These are phyloP conservation scores for Eulemur macaco DNA, from an alignment of 2,113 vertebrate genomes.

Conservation along the genomic window DNA sequence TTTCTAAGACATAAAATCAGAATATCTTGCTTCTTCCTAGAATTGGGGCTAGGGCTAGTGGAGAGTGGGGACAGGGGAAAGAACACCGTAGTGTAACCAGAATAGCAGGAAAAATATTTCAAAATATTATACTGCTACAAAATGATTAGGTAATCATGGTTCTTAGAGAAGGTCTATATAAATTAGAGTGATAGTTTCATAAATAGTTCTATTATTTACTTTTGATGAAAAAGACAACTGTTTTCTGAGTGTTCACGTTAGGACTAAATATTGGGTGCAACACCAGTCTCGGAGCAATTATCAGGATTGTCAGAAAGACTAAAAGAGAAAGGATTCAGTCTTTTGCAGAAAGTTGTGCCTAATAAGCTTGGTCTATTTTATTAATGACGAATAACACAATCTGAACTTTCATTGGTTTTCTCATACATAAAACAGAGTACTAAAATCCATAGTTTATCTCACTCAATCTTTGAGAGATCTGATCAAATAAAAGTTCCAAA, in stretches of 20 bases:
- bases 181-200: not conserved
- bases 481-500: not conserved
- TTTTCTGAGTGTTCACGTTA: not conserved
- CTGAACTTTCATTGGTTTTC: slow-evolving; percentile 4
- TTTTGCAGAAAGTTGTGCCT: not conserved
- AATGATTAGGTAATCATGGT: not conserved
- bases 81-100: not conserved
- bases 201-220: not conserved
- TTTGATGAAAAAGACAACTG: not conserved
- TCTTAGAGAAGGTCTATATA: not conserved
- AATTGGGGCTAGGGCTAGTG: not conserved
- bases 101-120: not conserved
- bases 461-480: not conserved
- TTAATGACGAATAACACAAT: not conserved
- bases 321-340: not conserved
- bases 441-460: not conserved
- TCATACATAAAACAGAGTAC: not conserved
- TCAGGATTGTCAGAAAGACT: not conserved
- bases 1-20: not conserved
- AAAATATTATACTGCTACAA: not conserved
- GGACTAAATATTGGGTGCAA: not conserved
- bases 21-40: not conserved
- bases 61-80: not conserved
- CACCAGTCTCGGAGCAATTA: not conserved
- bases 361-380: not conserved